phyloP scores from a whole-genome alignment of 2,888 invertebrate species.

The Gerosis bhagava region DNA sequence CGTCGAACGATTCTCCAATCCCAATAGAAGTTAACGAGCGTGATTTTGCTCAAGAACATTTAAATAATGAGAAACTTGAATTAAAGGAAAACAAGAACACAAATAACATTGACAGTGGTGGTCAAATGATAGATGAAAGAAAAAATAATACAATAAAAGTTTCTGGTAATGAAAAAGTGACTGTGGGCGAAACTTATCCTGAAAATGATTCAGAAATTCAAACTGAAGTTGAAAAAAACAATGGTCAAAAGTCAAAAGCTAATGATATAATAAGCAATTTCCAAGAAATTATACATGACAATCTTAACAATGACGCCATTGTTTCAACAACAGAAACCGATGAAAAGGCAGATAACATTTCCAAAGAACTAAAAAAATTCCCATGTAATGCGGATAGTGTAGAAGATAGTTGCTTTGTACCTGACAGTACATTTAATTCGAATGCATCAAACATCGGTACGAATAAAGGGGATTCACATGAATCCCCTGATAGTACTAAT shows the following conservation, averaged over 20 bases:
- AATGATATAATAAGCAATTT: neutral
- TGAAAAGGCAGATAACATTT: slow-evolving; percentile 28
- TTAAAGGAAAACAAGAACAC: no score
- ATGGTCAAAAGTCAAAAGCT: neutral
- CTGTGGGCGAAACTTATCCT: no score
- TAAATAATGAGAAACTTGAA: no score
- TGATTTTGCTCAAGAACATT: slow-evolving; percentile 14
- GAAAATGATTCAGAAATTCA: neutral
- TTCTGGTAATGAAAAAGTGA: no score
- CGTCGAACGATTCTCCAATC: slow-evolving; percentile 20
- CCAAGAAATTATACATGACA: neutral
- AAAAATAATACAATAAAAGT: no score
- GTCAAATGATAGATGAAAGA: no score
- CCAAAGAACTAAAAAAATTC: slow-evolving; percentile 27
- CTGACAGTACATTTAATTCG: slow-evolving; percentile 63
- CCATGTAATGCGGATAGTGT: slow-evolving; percentile 20
- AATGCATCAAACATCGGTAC: slow-evolving; percentile 30
- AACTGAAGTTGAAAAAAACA: neutral
- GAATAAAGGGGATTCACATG: slow-evolving; percentile 38
- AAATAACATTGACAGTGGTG: no score
- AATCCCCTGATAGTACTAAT: slow-evolving; percentile 56
- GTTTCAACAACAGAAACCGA: slow-evolving; percentile 53
- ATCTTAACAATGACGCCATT: slow-evolving; percentile 40
- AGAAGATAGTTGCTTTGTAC: slow-evolving; percentile 43
- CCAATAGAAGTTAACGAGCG: neutral